Conservation (phyloP, 1,140 invertebrate species). For the Augochlora pura region DNA sequence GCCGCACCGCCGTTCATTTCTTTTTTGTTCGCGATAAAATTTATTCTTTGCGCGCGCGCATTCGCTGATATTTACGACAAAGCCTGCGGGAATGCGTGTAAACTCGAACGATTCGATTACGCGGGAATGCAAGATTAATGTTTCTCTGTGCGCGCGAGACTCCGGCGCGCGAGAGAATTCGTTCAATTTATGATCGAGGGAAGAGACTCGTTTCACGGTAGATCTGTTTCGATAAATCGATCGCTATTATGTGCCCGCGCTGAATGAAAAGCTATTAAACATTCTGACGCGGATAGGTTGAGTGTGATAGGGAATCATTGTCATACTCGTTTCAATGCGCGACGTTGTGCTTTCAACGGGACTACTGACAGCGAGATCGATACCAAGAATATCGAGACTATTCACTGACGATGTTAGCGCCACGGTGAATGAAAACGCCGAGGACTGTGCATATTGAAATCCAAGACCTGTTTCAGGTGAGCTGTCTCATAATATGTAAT, state of each 20-base stretch:
- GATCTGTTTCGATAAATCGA: too few relatives aligned
- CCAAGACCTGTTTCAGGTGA: not conserved
- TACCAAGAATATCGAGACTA: not conserved
- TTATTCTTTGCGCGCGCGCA: too few relatives aligned
- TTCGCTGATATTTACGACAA: too few relatives aligned
- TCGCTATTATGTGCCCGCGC: not conserved
- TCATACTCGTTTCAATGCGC: not conserved
- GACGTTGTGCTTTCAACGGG: not conserved
- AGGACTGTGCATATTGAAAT: not conserved
- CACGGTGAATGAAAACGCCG: not conserved
- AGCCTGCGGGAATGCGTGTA: too few relatives aligned
- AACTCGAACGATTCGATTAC: too few relatives aligned
- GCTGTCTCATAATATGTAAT: not conserved
- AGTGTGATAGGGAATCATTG: not conserved
- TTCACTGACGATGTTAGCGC: not conserved
- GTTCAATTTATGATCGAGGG: too few relatives aligned
- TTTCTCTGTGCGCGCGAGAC: too few relatives aligned
- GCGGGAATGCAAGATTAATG: too few relatives aligned
- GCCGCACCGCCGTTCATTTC: not conserved
- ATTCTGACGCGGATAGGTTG: not conserved
- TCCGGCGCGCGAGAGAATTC: too few relatives aligned
- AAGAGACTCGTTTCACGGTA: too few relatives aligned
- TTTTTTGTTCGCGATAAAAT: too few relatives aligned
- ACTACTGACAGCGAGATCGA: not conserved
- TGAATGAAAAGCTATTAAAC: slow-evolving; percentile 13